Evolutionary conservation across 1,140 invertebrate genomes (phyloP).

Genomic region (Drosophila mayri): DNA sequence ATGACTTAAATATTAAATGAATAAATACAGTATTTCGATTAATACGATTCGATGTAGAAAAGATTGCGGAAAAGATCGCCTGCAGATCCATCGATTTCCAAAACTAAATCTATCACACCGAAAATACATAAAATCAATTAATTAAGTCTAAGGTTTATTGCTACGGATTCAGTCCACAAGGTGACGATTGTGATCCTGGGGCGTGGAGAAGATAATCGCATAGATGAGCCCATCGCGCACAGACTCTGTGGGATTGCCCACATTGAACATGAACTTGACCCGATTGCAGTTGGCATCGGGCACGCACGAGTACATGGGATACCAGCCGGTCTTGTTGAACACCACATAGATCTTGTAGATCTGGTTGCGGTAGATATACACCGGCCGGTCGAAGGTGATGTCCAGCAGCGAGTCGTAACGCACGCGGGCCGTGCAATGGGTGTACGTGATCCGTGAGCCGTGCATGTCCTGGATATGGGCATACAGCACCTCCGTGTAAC

Average conservation of each 20-base stretch:
- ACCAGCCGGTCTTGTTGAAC: conserved; percentile 92
- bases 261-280: conserved; percentile 90
- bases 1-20: not conserved
- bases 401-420: conserved; percentile 89
- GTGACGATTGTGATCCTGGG: conserved; percentile 71
- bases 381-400: conserved; percentile 91
- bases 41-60: conserved; percentile 15
- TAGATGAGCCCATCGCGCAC: conserved; percentile 90
- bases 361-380: conserved; percentile 91
- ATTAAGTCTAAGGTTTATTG: not conserved
- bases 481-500: conserved; percentile 91
- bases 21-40: conserved; percentile 2
- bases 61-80: not conserved
- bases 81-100: conserved; percentile 2
- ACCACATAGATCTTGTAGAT: conserved; percentile 92
- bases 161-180: conserved; percentile 56
- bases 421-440: conserved; percentile 91
- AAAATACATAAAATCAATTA: conserved; percentile 23
- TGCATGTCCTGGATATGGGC: conserved; percentile 92
- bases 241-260: conserved; percentile 88
- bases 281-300: conserved; percentile 87
- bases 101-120: conserved; percentile 36
- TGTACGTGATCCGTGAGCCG: conserved; percentile 91
- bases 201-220: conserved; percentile 89
- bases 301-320: conserved; percentile 90